Evolutionary conservation across 2,888 invertebrate genomes (phyloP).

Genomic region (Prenolepis imparis): DNA sequence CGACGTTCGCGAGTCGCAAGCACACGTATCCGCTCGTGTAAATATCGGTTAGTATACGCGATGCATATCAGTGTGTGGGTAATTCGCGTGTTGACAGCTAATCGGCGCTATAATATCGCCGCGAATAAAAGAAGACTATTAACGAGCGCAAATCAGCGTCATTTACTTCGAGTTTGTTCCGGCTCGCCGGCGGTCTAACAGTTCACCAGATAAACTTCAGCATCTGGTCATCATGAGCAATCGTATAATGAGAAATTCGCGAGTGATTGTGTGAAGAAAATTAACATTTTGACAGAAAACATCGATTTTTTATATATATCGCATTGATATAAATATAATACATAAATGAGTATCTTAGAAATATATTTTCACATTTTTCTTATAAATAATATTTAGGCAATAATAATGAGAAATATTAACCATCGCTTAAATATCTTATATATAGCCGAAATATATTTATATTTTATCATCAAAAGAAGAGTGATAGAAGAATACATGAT

Average conservation of each 20-base stretch:
- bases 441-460: neutral
- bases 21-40: constrained; percentile 35
- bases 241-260: constrained; percentile 5
- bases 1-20: constrained; percentile 37
- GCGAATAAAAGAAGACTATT: constrained; percentile 52
- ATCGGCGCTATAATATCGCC: constrained; percentile 41
- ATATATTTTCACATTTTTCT: neutral
- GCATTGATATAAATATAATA: neutral
- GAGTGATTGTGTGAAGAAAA: neutral
- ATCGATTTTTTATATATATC: neutral
- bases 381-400: neutral
- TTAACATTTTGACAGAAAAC: neutral
- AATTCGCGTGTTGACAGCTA: constrained; percentile 45
- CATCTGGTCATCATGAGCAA: constrained; percentile 3
- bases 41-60: constrained; percentile 33
- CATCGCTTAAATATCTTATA: neutral
- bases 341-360: neutral
- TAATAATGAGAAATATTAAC: neutral
- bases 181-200: constrained; percentile 7
- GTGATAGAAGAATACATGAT: neutral
- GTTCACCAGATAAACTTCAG: constrained; percentile 17
- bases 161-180: constrained; percentile 46
- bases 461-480: neutral
- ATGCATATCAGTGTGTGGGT: constrained; percentile 3
- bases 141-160: constrained; percentile 40